phyloP scores from a whole-genome alignment of 2,797 vertebrate genomes.

The Xenentodon cancila region DNA sequence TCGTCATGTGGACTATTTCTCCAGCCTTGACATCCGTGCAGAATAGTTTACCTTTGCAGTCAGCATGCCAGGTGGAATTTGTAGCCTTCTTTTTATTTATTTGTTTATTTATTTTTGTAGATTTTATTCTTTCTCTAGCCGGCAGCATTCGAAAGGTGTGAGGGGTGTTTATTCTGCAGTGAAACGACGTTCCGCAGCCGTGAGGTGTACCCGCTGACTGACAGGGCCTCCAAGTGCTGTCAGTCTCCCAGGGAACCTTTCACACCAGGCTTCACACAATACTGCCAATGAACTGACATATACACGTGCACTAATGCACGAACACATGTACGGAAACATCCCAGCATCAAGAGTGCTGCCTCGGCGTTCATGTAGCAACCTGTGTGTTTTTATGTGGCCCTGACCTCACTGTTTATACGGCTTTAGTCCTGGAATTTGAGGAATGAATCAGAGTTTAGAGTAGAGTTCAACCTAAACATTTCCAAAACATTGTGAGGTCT shows the following conservation, averaged over 20 bases:
- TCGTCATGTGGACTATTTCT: constrained; percentile 37
- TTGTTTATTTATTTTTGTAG: too few species aligned
- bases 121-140: constrained; percentile 31
- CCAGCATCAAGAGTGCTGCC: constrained; percentile 30
- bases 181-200: constrained; percentile 61
- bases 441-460: constrained; percentile 58
- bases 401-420: constrained; percentile 60
- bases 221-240: constrained; percentile 74
- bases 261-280: constrained; percentile 60
- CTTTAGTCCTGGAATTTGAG: constrained; percentile 71
- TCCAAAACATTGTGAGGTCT: too few species aligned
- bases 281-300: constrained; percentile 28
- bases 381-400: constrained; percentile 54
- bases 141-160: constrained; percentile 55
- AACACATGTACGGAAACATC: constrained; percentile 8
- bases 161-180: constrained; percentile 71
- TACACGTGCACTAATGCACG: not conserved
- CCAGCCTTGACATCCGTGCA: constrained; percentile 33
- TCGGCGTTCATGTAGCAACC: constrained; percentile 69
- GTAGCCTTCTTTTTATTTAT: not conserved
- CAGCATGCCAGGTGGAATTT: constrained; percentile 44
- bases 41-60: constrained; percentile 38
- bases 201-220: constrained; percentile 77
- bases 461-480: constrained; percentile 32
- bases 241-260: constrained; percentile 64